Conservation (phyloP, 2,888 invertebrate genomes). For the Stegana nigrithorax region DNA sequence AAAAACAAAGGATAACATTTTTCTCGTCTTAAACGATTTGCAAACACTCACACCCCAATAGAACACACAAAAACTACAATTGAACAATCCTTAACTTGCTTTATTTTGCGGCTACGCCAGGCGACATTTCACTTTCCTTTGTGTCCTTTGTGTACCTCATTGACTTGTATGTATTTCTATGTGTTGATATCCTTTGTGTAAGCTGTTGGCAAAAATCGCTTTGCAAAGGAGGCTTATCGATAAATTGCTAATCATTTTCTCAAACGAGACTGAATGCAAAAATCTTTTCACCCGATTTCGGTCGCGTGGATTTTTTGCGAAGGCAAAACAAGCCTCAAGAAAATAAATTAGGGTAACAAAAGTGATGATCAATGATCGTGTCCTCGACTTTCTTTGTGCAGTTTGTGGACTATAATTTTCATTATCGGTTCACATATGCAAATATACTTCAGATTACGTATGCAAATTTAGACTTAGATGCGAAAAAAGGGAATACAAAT, state of each 20-base stretch:
- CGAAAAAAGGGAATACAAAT: no score
- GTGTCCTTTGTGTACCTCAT: no score
- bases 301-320: slow-evolving; percentile 27
- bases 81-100: no score
- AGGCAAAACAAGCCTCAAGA: neutral
- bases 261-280: neutral
- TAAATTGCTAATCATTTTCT: slow-evolving; percentile 21
- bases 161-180: neutral
- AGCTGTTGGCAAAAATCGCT: neutral
- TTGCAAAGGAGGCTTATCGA: slow-evolving; percentile 14
- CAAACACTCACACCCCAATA: no score
- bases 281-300: slow-evolving; percentile 28
- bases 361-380: no score
- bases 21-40: no score
- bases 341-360: no score
- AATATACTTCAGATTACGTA: slow-evolving; percentile 20
- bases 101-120: no score
- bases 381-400: no score
- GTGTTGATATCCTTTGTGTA: neutral
- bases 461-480: slow-evolving; percentile 36
- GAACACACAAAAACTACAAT: no score
- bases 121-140: no score
- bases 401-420: neutral
- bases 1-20: no score
- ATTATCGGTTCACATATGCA: slow-evolving; percentile 36